Evolutionary conservation across 2,888 invertebrate genomes (phyloP).

Genomic region (Philonicus albiceps): DNA sequence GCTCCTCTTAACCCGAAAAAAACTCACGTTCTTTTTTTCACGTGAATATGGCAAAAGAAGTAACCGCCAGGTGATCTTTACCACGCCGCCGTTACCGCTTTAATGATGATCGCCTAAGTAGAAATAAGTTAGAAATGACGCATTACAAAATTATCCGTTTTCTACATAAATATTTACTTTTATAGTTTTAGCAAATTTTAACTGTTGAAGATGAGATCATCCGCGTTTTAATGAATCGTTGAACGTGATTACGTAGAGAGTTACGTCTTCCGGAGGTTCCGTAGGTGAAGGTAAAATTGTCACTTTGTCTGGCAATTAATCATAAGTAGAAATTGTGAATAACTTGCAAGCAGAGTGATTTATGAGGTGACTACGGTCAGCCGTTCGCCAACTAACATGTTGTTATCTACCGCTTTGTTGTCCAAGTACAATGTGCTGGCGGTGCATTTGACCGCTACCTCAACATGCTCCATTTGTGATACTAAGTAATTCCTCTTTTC

Average conservation of each 20-base stretch:
- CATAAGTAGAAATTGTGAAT: conserved; percentile 24
- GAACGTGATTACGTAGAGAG: neutral
- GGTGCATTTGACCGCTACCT: neutral
- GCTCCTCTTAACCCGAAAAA: conserved; percentile 5
- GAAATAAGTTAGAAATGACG: neutral
- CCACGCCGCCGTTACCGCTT: neutral
- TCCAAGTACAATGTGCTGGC: neutral
- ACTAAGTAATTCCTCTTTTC: neutral
- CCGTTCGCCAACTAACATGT: neutral
- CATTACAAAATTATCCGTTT: neutral
- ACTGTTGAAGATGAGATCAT: neutral
- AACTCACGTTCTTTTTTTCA: neutral
- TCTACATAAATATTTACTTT: neutral
- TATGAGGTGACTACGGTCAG: conserved; percentile 16
- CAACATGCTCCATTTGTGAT: conserved; percentile 11
- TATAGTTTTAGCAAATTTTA: neutral
- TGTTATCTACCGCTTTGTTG: neutral
- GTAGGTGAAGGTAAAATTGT: neutral
- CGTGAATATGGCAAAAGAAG: neutral
- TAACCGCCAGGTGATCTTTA: neutral
- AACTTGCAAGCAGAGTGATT: neutral
- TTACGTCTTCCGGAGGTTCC: neutral
- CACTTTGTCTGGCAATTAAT: conserved; percentile 9
- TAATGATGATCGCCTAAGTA: neutral
- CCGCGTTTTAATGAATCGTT: neutral